phyloP scores from a whole-genome alignment of 2,113 vertebrate species.

The Sialia sialis region DNA sequence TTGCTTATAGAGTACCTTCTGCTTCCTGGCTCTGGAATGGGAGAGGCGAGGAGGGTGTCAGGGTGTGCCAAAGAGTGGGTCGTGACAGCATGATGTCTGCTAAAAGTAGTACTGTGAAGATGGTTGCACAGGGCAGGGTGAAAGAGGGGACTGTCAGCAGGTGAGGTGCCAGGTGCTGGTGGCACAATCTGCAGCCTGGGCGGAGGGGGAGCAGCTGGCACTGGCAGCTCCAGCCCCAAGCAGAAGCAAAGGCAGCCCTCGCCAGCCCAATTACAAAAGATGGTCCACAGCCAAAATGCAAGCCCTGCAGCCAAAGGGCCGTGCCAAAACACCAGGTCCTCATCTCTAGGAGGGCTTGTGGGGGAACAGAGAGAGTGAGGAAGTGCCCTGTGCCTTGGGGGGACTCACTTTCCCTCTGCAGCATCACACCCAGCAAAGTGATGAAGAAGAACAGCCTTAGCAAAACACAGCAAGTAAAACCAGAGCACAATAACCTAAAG shows the following conservation, averaged over 20 bases:
- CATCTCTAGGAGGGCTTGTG: not conserved
- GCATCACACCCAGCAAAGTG: rapidly evolving
- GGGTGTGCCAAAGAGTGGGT: not conserved
- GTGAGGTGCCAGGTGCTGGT: not conserved
- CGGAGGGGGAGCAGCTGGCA: conserved; percentile 24
- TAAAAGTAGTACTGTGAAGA: not conserved
- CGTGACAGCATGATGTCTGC: not conserved
- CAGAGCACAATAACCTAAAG: not conserved
- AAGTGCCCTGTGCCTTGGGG: rapidly evolving
- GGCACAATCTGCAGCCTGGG: not conserved
- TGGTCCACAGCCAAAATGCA: conserved; percentile 2
- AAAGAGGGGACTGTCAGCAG: not conserved
- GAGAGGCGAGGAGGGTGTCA: not conserved
- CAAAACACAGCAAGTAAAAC: not conserved
- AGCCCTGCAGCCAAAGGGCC: not conserved
- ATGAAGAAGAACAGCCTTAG: not conserved
- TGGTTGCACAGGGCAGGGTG: not conserved
- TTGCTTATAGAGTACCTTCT: not conserved
- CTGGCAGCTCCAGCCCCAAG: not conserved
- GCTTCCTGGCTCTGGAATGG: not conserved
- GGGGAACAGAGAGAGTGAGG: not conserved
- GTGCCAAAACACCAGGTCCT: not conserved
- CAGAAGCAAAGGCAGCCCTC: not conserved
- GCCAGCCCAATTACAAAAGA: conserved; percentile 56
- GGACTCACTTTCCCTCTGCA: not conserved